These are phyloP conservation scores for Diarsia rubi DNA, from an alignment of 2,888 invertebrate genomes.

Conservation along the genomic window DNA sequence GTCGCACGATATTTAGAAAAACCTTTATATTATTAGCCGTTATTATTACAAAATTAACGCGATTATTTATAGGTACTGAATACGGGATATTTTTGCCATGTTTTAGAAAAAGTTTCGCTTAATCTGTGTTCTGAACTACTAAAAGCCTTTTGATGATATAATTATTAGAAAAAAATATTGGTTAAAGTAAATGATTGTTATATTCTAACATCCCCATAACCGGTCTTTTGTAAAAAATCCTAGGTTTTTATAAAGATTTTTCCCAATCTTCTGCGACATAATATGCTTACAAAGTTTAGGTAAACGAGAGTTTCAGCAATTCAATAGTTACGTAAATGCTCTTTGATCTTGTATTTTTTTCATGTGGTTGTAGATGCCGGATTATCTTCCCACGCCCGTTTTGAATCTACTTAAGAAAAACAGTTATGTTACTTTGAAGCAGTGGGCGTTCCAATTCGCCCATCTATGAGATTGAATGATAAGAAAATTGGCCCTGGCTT, in stretches of 20 bases:
- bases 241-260: not conserved
- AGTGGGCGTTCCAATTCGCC: constrained; percentile 23
- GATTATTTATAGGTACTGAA: too few species aligned
- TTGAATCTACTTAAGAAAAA: constrained; percentile 13
- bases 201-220: not conserved
- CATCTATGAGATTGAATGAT: constrained; percentile 7
- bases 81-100: too few species aligned
- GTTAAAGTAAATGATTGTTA: too few species aligned
- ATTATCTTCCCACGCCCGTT: constrained; percentile 23
- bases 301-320: constrained; percentile 24
- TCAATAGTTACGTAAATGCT: constrained; percentile 37
- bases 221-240: not conserved
- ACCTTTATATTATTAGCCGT: too few species aligned
- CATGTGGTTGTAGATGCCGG: constrained; percentile 24
- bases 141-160: too few species aligned
- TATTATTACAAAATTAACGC: too few species aligned
- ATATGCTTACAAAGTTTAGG: not conserved
- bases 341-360: constrained; percentile 50
- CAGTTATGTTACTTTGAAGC: not conserved
- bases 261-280: not conserved
- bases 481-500: constrained; percentile 4
- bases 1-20: not conserved
- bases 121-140: too few species aligned
- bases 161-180: too few species aligned
- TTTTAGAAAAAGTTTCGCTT: too few species aligned